Percentiles rank a stretch among this genome's conserved stretches.
These are phyloP conservation scores for Indicator indicator DNA, from an alignment of 2,113 vertebrate species.

Conservation along the genomic window DNA sequence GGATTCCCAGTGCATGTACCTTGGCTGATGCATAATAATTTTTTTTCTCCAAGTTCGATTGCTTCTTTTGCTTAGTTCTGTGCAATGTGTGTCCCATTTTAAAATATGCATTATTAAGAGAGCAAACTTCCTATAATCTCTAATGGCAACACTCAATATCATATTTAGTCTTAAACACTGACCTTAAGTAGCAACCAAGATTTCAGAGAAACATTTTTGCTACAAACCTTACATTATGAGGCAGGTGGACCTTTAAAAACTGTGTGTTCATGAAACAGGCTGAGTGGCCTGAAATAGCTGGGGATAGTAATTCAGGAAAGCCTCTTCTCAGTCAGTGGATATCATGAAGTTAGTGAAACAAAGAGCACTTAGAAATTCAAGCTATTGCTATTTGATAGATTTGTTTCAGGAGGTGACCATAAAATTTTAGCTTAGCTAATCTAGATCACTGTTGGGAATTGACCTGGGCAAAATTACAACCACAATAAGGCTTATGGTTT, in stretches of 20 bases:
- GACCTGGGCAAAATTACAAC: neutral
- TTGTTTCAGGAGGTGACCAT: neutral
- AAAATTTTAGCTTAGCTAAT: conserved; percentile 6
- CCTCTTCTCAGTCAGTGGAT: neutral
- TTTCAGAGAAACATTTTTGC: neutral
- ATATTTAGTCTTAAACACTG: neutral
- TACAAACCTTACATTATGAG: neutral
- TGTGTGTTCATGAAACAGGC: neutral
- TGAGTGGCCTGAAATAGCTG: neutral
- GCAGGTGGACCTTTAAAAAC: neutral
- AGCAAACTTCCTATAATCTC: neutral
- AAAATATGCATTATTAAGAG: neutral
- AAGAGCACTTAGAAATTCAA: neutral
- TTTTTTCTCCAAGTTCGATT: neutral
- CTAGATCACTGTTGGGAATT: neutral
- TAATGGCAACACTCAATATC: accelerated
- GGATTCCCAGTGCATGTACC: neutral
- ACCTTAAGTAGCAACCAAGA: neutral
- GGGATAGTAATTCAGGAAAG: neutral
- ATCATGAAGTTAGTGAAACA: neutral
- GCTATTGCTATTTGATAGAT: neutral
- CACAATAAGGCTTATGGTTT: neutral
- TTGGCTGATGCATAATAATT: neutral
- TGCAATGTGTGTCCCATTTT: neutral
- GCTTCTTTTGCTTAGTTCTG: neutral